These are phyloP conservation scores for Pseudopipra pipra DNA, from an alignment of 2,113 vertebrate species.

Conservation along the genomic window DNA sequence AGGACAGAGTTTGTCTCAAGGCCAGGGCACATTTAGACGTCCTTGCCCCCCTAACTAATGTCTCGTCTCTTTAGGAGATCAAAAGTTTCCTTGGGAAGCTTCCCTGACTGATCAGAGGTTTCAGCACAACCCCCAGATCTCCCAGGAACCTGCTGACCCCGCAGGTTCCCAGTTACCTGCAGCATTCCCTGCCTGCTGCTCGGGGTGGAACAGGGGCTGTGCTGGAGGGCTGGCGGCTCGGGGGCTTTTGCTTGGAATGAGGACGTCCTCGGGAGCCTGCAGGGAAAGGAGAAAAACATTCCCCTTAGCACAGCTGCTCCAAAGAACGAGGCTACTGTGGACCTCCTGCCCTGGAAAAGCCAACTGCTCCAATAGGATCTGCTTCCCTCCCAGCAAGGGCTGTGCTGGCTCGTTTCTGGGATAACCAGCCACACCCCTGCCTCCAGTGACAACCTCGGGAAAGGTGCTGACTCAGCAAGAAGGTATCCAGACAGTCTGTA, in stretches of 20 bases:
- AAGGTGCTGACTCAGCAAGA: background rate
- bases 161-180: conserved; percentile 52
- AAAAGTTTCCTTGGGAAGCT: background rate
- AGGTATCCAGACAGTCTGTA: too few relatives aligned
- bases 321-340: background rate
- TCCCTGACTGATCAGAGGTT: background rate
- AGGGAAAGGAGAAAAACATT: background rate
- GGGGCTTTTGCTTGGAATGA: background rate
- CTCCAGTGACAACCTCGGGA: background rate
- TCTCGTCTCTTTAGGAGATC: background rate
- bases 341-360: background rate
- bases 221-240: background rate
- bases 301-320: background rate
- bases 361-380: background rate
- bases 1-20: too few relatives aligned
- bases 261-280: background rate
- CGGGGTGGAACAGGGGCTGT: background rate
- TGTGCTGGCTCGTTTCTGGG: background rate
- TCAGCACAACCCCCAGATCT: too few relatives aligned
- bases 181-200: background rate
- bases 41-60: background rate
- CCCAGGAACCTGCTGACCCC: background rate
- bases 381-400: background rate
- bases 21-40: background rate
- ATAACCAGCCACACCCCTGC: accelerated